Evolutionary conservation across 2,888 invertebrate genomes (phyloP).

Genomic region (Steromphala cineraria): DNA sequence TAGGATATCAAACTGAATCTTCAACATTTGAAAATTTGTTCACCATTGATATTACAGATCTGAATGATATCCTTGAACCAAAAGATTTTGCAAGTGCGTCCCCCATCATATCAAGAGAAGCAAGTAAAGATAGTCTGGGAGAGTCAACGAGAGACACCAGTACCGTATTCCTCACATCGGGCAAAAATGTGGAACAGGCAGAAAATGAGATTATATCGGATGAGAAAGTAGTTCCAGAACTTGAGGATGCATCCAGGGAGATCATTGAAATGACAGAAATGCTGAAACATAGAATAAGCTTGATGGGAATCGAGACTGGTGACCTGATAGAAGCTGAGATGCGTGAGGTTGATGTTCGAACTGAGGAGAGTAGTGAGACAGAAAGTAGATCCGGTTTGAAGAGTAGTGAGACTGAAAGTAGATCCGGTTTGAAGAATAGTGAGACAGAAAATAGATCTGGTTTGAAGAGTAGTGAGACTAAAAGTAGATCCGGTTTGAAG

Average conservation of each 20-base stretch:
- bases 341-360: not conserved
- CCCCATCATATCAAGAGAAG: not conserved
- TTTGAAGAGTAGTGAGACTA: not conserved
- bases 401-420: not conserved
- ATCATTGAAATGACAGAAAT: not conserved
- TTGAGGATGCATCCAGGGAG: slow-evolving; percentile 1
- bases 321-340: not conserved
- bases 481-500: not conserved
- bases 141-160: not conserved
- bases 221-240: not conserved
- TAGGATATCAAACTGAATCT: too few relatives aligned
- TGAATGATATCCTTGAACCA: not conserved
- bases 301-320: not conserved
- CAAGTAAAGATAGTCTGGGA: not conserved
- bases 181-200: not conserved
- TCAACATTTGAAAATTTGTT: too few relatives aligned
- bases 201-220: not conserved
- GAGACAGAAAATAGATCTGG: not conserved
- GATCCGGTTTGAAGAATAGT: not conserved
- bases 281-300: slow-evolving; percentile 6
- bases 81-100: not conserved
- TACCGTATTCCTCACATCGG: not conserved
- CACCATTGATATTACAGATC: not conserved
- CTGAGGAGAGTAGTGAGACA: not conserved
- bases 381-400: not conserved